phyloP scores from a whole-genome alignment of 2,113 vertebrate genomes.

The Clarias gariepinus region DNA sequence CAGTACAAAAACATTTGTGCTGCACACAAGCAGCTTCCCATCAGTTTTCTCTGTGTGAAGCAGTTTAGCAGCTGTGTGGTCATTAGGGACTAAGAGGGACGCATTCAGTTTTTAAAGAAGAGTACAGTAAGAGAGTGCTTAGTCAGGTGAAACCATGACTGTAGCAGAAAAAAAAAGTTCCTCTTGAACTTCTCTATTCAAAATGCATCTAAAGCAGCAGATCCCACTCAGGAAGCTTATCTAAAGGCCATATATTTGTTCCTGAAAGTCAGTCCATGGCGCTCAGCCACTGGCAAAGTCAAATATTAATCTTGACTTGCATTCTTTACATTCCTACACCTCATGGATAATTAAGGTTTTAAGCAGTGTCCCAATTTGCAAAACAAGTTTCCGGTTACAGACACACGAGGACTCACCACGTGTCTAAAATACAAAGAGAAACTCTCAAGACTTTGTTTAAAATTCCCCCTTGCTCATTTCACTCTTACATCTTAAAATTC shows the following conservation, averaged over 20 bases:
- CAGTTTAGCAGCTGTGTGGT: constrained; percentile 52
- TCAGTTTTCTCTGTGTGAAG: constrained; percentile 42
- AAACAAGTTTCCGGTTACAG: constrained; percentile 9
- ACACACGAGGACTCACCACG: neutral
- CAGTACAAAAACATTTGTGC: constrained; percentile 41
- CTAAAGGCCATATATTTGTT: neutral
- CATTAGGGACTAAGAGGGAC: constrained; percentile 30
- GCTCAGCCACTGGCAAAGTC: constrained; percentile 1
- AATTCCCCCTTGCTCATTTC: constrained; percentile 19
- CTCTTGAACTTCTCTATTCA: neutral
- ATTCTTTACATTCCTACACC: constrained; percentile 41
- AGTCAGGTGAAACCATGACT: neutral
- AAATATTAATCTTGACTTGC: constrained; percentile 49
- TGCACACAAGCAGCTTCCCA: constrained; percentile 28
- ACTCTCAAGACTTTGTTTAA: neutral
- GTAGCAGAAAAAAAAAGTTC: neutral
- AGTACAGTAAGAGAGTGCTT: constrained; percentile 12
- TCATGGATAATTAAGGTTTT: neutral
- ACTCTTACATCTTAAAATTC: neutral
- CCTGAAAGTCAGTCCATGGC: neutral
- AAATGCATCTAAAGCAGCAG: neutral
- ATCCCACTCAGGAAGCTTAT: neutral
- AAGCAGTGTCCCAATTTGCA: neutral
- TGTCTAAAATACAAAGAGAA: constrained; percentile 3
- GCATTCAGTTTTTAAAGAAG: constrained; percentile 48